Evolutionary conservation across 2,113 vertebrate species (phyloP).

Genomic region (Brachionichthys hirsutus): DNA sequence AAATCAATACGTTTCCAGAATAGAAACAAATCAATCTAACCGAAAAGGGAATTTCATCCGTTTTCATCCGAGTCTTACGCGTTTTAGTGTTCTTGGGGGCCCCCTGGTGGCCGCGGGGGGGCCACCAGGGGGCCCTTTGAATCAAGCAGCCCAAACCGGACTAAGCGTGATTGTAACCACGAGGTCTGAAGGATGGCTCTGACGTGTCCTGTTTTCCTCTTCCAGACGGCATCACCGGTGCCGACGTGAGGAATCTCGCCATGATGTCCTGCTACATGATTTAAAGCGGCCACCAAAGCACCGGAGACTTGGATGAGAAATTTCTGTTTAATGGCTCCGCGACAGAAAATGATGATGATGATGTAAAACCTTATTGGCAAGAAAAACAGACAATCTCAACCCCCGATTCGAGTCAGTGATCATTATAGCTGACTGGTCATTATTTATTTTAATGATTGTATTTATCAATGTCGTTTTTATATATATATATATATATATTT

Average conservation of each 20-base stretch:
- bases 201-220: slow-evolving; percentile 17
- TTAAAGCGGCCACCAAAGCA: slow-evolving; percentile 27
- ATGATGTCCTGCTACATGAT: slow-evolving; percentile 74
- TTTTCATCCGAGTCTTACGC: too few species aligned
- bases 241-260: slow-evolving; percentile 65
- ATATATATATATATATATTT: too few species aligned
- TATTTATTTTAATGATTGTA: slow-evolving; percentile 41
- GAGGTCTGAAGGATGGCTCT: background rate
- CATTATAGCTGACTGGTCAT: background rate
- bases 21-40: too few species aligned
- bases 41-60: too few species aligned
- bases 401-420: too few species aligned
- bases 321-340: background rate
- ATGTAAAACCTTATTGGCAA: background rate
- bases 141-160: too few species aligned
- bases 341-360: background rate
- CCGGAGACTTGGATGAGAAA: slow-evolving; percentile 29
- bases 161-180: too few species aligned
- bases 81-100: too few species aligned
- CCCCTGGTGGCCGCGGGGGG: too few species aligned
- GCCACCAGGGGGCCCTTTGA: too few species aligned
- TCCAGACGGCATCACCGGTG: slow-evolving; percentile 55
- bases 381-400: too few species aligned
- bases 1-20: too few species aligned
- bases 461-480: slow-evolving; percentile 15